Percentiles rank a stretch among this genome's conserved stretches.
Conservation (phyloP, 2,797 vertebrate species). For the Alcedo quadribrachys region DNA sequence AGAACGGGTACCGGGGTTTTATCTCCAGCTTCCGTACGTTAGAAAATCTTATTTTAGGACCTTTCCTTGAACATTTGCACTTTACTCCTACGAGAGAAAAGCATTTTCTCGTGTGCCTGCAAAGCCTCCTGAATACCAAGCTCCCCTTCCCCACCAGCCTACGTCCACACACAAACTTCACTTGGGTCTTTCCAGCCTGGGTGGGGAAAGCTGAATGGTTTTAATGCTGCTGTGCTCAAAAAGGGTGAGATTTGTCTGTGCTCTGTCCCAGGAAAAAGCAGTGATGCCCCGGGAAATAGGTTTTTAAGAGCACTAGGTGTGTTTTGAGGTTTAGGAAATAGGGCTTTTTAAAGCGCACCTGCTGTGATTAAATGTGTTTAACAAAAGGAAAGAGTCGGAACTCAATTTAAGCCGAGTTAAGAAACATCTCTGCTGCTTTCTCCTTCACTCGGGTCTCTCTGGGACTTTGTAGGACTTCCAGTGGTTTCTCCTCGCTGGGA, state of each 20-base stretch:
- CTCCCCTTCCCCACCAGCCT: background rate
- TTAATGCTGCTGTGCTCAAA: background rate
- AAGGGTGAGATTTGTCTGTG: background rate
- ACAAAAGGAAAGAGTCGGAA: background rate
- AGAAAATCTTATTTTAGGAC: constrained; percentile 97
- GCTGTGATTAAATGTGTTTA: constrained; percentile 26
- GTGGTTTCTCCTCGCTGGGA: background rate
- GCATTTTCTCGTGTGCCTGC: constrained; percentile 14
- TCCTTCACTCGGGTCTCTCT: accelerated
- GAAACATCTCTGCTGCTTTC: background rate
- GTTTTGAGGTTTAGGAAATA: background rate
- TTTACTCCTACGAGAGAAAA: constrained; percentile 87
- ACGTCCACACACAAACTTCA: background rate
- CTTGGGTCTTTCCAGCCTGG: background rate
- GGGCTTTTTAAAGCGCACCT: constrained; percentile 36
- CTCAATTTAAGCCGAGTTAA: background rate
- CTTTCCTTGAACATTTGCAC: constrained; percentile 97
- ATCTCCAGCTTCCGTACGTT: constrained; percentile 98
- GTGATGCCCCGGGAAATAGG: background rate
- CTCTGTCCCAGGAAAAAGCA: background rate
- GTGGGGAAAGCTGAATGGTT: background rate
- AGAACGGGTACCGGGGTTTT: constrained; percentile 96
- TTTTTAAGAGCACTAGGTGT: background rate
- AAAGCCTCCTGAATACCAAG: constrained; percentile 22
- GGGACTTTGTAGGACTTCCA: background rate